Conservation (phyloP, 2,113 vertebrate genomes). For the Azemiops feae region DNA sequence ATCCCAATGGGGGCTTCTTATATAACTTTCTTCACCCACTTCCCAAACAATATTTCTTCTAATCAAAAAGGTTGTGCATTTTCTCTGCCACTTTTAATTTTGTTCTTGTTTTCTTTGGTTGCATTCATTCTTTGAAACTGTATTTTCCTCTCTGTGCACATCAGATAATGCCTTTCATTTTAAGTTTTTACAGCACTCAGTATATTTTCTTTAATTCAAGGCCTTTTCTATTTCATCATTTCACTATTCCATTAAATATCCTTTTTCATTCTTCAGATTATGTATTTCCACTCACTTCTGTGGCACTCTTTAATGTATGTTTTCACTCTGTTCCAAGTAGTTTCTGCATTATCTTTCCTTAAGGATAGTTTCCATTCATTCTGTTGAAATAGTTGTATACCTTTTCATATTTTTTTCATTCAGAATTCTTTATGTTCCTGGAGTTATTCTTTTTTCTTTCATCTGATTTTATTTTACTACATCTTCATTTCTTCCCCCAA, state of each 20-base stretch:
- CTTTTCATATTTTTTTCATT: neutral
- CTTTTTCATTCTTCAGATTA: neutral
- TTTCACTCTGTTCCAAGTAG: neutral
- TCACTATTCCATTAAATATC: neutral
- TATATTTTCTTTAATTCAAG: neutral
- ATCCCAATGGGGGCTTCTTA: neutral
- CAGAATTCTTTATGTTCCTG: neutral
- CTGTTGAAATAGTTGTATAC: neutral
- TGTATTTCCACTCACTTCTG: neutral
- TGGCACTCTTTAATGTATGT: neutral
- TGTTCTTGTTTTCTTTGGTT: neutral
- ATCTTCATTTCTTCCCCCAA: neutral
- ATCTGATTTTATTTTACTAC: neutral
- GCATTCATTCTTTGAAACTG: neutral
- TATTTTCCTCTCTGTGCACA: neutral
- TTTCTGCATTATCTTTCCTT: neutral
- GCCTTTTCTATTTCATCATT: neutral
- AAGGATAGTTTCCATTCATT: neutral
- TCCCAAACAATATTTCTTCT: neutral
- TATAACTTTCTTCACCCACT: neutral
- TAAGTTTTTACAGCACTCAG: neutral
- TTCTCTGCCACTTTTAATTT: neutral
- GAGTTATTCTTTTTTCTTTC: neutral
- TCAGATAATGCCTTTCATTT: neutral
- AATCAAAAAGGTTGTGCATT: neutral